phyloP scores from a whole-genome alignment of 1,140 invertebrate species.

The Lutraria rhynchaena region DNA sequence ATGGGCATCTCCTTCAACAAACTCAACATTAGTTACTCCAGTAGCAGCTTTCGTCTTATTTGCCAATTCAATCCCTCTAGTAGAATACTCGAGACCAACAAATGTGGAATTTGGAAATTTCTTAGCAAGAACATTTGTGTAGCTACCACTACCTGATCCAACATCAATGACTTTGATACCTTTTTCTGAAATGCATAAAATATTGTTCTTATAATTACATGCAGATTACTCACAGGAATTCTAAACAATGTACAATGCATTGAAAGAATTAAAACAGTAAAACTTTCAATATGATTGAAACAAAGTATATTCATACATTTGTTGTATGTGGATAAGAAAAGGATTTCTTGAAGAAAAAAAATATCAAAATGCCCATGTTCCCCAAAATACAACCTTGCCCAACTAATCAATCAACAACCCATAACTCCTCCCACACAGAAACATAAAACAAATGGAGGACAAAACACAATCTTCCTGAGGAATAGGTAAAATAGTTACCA shows the following conservation, averaged over 20 bases:
- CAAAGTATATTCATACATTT: too few species aligned
- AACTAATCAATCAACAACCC: too few species aligned
- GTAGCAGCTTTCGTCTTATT: constrained; percentile 15
- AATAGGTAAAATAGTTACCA: neutral
- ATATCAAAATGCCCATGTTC: too few species aligned
- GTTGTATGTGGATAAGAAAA: too few species aligned
- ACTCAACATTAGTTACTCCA: constrained; percentile 57
- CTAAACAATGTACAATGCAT: too few species aligned
- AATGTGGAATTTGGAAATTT: constrained; percentile 62
- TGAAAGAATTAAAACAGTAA: too few species aligned
- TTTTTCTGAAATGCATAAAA: constrained; percentile 21
- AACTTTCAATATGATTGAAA: too few species aligned
- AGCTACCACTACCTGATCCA: constrained; percentile 58
- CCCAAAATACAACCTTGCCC: too few species aligned
- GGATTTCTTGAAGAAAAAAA: too few species aligned
- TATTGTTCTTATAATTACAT: too few species aligned
- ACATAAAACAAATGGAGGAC: neutral
- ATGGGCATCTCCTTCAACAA: constrained; percentile 51
- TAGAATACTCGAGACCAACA: constrained; percentile 46
- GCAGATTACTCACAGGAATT: too few species aligned
- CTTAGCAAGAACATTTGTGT: constrained; percentile 44
- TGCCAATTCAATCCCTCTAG: constrained; percentile 4
- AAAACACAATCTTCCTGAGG: neutral
- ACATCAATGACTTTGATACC: constrained; percentile 64
- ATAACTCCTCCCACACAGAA: too few species aligned